These are phyloP conservation scores for Ormyrus thymus DNA, from an alignment of 2,888 invertebrate genomes.

Conservation along the genomic window DNA sequence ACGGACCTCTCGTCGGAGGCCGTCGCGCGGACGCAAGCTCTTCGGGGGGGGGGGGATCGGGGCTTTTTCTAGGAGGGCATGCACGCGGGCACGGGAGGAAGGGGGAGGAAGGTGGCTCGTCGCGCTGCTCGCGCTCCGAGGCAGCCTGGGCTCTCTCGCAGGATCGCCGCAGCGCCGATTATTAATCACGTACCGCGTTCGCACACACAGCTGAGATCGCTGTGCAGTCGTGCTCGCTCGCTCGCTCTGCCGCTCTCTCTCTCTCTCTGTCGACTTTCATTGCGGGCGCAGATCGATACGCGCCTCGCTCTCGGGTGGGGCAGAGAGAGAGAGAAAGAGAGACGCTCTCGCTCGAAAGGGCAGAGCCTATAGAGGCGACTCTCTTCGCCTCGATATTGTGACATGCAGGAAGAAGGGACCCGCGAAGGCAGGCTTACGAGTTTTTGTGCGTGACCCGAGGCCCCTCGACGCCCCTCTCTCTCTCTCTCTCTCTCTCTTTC, in stretches of 20 bases:
- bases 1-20: too few species aligned
- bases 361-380: conserved; percentile 16
- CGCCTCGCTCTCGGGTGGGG: conserved; percentile 58
- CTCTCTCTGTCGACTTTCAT: conserved; percentile 64
- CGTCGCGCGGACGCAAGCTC: too few species aligned
- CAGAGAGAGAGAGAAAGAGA: conserved; percentile 32
- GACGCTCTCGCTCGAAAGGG: conserved; percentile 50
- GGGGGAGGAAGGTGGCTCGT: too few species aligned
- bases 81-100: too few species aligned
- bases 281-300: conserved; percentile 65
- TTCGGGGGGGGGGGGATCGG: too few species aligned
- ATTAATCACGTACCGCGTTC: conserved; percentile 46
- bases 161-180: conserved; percentile 44
- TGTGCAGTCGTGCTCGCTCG: conserved; percentile 38
- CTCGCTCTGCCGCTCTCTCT: conserved; percentile 8
- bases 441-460: conserved; percentile 46
- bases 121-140: too few species aligned
- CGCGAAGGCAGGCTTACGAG: conserved; percentile 28
- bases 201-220: conserved; percentile 63
- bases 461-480: conserved; percentile 4
- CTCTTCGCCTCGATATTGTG: conserved; percentile 49
- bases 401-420: conserved; percentile 45
- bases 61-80: too few species aligned
- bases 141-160: conserved; percentile 17
- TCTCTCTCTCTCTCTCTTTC: conserved; percentile 4